Conservation (phyloP, 1,140 invertebrate species). For the Drosophila quadrilineata region DNA sequence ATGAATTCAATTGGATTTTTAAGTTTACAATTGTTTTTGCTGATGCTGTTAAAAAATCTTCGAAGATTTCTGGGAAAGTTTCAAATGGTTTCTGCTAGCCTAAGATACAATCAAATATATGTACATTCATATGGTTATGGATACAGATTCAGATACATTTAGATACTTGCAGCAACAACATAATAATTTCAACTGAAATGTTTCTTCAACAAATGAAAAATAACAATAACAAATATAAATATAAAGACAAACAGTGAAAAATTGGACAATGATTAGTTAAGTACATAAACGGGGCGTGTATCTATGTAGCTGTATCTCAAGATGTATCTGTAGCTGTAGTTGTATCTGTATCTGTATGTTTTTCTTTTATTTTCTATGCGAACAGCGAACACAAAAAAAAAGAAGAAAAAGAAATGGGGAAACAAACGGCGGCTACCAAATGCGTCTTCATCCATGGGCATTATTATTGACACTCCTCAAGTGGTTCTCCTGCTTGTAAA, state of each 20-base stretch:
- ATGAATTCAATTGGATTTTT: no score
- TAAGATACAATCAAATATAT: neutral
- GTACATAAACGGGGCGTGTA: slow-evolving; percentile 35
- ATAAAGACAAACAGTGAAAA: slow-evolving; percentile 68
- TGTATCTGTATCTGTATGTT: slow-evolving; percentile 47
- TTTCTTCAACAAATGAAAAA: slow-evolving; percentile 50
- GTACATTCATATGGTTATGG: no score
- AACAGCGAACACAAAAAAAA: slow-evolving; percentile 30
- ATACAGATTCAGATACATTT: slow-evolving; percentile 16
- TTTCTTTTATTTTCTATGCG: slow-evolving; percentile 22
- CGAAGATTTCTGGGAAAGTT: no score
- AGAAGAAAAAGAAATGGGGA: no score
- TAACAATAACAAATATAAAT: no score
- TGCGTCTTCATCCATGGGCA: slow-evolving; percentile 42
- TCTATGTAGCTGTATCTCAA: slow-evolving; percentile 15
- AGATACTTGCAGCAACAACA: slow-evolving; percentile 37
- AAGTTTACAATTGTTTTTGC: no score
- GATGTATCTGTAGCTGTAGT: slow-evolving; percentile 38
- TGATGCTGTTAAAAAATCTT: no score
- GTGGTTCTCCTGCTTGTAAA: slow-evolving; percentile 34
- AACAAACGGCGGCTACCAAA: slow-evolving; percentile 37
- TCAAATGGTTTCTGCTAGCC: no score
- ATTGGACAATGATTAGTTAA: slow-evolving; percentile 71
- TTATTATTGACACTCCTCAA: slow-evolving; percentile 60
- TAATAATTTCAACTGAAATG: slow-evolving; percentile 65